Conservation (phyloP, 2,888 invertebrate species). For the Gasteruption jaculator region DNA sequence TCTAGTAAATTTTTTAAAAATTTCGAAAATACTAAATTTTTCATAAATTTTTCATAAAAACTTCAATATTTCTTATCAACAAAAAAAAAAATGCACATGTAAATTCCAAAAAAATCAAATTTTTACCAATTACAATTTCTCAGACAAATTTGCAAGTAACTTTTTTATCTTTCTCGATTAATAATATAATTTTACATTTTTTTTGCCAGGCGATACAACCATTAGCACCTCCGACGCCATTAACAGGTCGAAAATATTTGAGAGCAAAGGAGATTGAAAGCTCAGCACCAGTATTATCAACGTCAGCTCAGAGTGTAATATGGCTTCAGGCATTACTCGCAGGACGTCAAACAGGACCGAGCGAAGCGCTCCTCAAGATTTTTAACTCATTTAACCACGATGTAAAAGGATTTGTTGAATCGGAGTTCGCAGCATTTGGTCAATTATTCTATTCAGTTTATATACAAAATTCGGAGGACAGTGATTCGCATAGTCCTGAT, state of each 20-base stretch:
- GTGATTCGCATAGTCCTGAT: conserved; percentile 50
- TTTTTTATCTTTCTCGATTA: no score
- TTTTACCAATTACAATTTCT: no score
- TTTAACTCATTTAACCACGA: conserved; percentile 55
- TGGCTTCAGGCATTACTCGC: conserved; percentile 68
- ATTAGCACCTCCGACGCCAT: conserved; percentile 71
- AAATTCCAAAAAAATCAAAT: no score
- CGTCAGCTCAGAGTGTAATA: conserved; percentile 80
- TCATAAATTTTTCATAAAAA: no score
- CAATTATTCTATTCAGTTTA: conserved; percentile 64
- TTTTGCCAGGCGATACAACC: conserved; percentile 39
- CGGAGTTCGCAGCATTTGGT: conserved; percentile 61
- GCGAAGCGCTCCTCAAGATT: conserved; percentile 61
- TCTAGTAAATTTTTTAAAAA: no score
- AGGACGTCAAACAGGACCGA: conserved; percentile 66
- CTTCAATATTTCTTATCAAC: no score
- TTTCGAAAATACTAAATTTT: no score
- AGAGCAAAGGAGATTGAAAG: conserved; percentile 56
- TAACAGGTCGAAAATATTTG: conserved; percentile 80
- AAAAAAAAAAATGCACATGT: no score
- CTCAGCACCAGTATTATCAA: conserved; percentile 72
- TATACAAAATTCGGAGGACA: conserved; percentile 46
- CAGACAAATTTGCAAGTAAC: no score
- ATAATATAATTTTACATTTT: no score
- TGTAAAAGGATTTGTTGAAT: conserved; percentile 55